Evolutionary conservation across 2,888 invertebrate genomes (phyloP).

Genomic region (Trachelus tabidus): DNA sequence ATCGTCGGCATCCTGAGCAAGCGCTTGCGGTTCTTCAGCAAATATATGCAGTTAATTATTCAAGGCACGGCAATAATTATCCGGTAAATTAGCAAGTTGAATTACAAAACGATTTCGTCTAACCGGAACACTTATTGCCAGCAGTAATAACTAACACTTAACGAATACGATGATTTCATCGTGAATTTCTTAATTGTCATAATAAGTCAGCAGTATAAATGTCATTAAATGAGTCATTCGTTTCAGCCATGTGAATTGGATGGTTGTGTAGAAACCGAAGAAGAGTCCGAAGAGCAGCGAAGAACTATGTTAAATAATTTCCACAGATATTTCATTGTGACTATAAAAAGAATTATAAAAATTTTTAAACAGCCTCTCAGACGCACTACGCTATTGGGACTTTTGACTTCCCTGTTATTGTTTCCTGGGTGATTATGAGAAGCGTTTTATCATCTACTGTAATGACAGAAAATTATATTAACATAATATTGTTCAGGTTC

Average conservation of each 20-base stretch:
- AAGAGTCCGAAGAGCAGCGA: conserved; percentile 11
- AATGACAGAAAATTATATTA: background rate
- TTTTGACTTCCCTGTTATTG: conserved; percentile 34
- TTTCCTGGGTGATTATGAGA: conserved; percentile 43
- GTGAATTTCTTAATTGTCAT: background rate
- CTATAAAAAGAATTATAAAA: conserved; percentile 22
- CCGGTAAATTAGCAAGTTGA: conserved; percentile 43
- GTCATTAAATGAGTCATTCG: background rate
- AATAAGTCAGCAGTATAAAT: background rate
- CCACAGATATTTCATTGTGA: conserved; percentile 22
- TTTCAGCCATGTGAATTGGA: conserved; percentile 27
- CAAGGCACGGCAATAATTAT: conserved; percentile 64
- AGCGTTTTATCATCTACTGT: background rate
- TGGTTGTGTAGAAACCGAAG: conserved; percentile 19
- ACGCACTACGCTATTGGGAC: conserved; percentile 28
- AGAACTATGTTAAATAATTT: conserved; percentile 14
- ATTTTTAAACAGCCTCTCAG: conserved; percentile 30
- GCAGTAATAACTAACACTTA: background rate
- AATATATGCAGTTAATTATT: conserved; percentile 67
- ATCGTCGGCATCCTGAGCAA: conserved; percentile 53
- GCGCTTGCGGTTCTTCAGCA: conserved; percentile 63
- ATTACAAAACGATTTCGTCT: background rate
- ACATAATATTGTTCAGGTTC: conserved; percentile 33
- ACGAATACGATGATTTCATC: background rate
- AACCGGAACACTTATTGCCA: background rate